phyloP scores from a whole-genome alignment of 2,888 invertebrate genomes.

The Chaetogeoica ovagalla region DNA sequence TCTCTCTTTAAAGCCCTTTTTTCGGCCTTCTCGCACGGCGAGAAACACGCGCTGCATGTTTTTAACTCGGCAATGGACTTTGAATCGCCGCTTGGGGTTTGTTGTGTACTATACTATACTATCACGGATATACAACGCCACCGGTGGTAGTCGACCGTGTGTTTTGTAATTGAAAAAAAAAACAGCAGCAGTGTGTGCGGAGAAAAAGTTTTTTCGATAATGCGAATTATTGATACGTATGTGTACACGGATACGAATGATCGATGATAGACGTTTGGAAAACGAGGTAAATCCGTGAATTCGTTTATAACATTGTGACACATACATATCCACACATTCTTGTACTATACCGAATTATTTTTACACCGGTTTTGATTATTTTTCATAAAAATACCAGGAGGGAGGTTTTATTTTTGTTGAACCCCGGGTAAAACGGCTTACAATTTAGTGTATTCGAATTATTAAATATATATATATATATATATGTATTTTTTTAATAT shows the following conservation, averaged over 20 bases:
- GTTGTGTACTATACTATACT: neutral
- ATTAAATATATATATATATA: too few relatives aligned
- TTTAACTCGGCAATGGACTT: slow-evolving; percentile 24
- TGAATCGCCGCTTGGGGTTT: slow-evolving; percentile 14
- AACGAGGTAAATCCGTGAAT: neutral
- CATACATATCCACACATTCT: too few relatives aligned
- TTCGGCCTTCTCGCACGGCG: neutral
- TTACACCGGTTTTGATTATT: neutral
- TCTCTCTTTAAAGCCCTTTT: slow-evolving; percentile 15
- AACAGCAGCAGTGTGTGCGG: neutral
- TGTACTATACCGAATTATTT: too few relatives aligned
- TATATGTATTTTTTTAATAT: neutral
- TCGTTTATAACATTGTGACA: neutral
- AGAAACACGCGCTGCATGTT: slow-evolving; percentile 10
- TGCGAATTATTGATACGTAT: too few relatives aligned
- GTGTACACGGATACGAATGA: slow-evolving; percentile 1
- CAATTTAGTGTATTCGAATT: neutral
- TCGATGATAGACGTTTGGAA: slow-evolving; percentile 17
- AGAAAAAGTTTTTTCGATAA: neutral
- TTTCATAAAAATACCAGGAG: too few relatives aligned
- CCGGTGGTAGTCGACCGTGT: neutral
- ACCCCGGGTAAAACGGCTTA: neutral
- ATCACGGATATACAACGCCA: too few relatives aligned
- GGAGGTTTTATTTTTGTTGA: neutral
- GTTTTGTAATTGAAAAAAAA: slow-evolving; percentile 12